Percentiles rank a stretch among this genome's conserved stretches.
Conservation (phyloP, 1,140 invertebrate genomes). For the Frieseomelitta varia region DNA sequence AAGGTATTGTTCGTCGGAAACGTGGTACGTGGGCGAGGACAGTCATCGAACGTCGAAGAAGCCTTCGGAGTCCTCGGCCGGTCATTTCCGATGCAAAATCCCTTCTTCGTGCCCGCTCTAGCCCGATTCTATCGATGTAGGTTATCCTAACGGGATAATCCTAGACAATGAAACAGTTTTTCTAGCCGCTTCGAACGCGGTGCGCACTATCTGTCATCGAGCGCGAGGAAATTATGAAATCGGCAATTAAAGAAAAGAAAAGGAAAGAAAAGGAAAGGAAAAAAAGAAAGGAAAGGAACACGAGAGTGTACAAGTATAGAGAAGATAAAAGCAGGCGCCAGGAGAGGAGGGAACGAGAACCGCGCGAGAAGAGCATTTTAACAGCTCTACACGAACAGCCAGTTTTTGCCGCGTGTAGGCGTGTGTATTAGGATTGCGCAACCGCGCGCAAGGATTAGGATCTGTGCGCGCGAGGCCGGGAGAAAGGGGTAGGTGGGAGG, state of each 20-base stretch:
- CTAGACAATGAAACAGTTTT: slow-evolving; percentile 20
- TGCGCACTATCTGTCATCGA: neutral
- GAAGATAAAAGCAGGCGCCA: neutral
- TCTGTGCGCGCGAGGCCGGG: slow-evolving; percentile 15
- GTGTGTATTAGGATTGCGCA: slow-evolving; percentile 46
- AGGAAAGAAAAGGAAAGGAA: neutral
- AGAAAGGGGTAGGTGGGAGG: slow-evolving; percentile 49
- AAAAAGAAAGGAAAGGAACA: too few relatives aligned
- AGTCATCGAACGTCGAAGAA: slow-evolving; percentile 42
- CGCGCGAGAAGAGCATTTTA: slow-evolving; percentile 29
- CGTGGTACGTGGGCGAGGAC: slow-evolving; percentile 49
- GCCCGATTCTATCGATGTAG: slow-evolving; percentile 52
- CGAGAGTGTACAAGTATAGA: too few relatives aligned
- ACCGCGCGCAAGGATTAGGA: slow-evolving; percentile 52
- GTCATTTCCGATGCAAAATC: slow-evolving; percentile 73
- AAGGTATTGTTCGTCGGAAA: slow-evolving; percentile 37
- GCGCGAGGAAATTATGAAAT: neutral
- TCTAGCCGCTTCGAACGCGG: neutral
- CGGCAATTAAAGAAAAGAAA: neutral
- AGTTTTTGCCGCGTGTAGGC: slow-evolving; percentile 36
- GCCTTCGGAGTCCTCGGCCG: neutral
- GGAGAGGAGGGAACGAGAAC: too few relatives aligned
- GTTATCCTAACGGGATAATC: slow-evolving; percentile 26
- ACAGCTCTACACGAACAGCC: slow-evolving; percentile 5
- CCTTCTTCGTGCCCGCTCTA: slow-evolving; percentile 64